Base-by-base conservation (phyloP, 2,113 vertebrate genomes). In the Sorex araneus region DNA sequence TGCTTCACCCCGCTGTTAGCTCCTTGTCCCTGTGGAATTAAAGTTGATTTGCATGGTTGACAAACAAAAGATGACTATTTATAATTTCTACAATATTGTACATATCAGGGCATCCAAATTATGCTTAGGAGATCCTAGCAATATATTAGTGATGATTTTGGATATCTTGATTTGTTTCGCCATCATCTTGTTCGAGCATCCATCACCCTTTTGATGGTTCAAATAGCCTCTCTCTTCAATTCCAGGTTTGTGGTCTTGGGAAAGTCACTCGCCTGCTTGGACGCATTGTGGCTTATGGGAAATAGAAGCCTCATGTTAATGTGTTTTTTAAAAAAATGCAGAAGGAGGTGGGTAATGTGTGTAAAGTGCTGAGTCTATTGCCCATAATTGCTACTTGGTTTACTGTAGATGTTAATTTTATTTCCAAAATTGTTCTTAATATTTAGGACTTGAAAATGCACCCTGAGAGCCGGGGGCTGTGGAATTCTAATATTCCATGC, bases 101-200 rank as follows among this genome's bases (percentile, higher is more conserved):
- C 32, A 27, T 30, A 34, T 28, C 28, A 60, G 45, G 1, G 0
- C 15, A 85, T 34, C 28, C 12, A 70, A 13, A 19, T 78, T 79
- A 73, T 28, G 64, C 28, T 83, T 27, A 87, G 66, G 10, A 88
- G 84, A 66, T 70, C 36, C 6, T 78, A 88, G n/a, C 1, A 67
- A 15, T 90, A 9, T 34, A 45, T 6, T 66, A 90, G 15, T 3
- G n/a, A 21, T 21, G 64, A 3, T 67, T 86, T 94, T 40, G 6
- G 27, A 40, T 60, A 47, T 71, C 86, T 89, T 36, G 57, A 73
- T 40, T 89, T 85, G 64, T 9, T 85, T 87, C 73, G 18, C n/a
- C 23, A 47, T 76, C 47, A 63, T 73, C 23, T 21, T 6, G 18
- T 69, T 80, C 32, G 75, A 45, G 25, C 87, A 47, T 32, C 45